Evolutionary conservation across 1,140 invertebrate species (phyloP).

Genomic region (Papilio aristodemus): DNA sequence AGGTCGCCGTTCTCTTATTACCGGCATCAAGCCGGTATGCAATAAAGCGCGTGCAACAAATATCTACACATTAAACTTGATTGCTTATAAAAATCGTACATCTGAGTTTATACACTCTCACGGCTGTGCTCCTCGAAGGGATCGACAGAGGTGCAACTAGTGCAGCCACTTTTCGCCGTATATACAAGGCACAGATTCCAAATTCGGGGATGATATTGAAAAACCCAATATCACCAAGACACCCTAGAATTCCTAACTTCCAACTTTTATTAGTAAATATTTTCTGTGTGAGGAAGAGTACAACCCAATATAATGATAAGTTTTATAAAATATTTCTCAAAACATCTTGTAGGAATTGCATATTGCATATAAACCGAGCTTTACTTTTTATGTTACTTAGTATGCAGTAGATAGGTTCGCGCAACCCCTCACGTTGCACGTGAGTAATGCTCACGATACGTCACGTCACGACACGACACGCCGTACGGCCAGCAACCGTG

Average conservation of each 20-base stretch:
- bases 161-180: too few relatives aligned
- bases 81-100: conserved; percentile 10
- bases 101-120: not conserved
- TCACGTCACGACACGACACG: not conserved
- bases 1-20: conserved; percentile 15
- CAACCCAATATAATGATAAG: too few relatives aligned
- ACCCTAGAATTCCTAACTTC: too few relatives aligned
- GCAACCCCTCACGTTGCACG: not conserved
- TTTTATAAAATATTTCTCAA: not conserved
- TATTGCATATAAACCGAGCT: not conserved
- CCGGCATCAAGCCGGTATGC: conserved; percentile 5
- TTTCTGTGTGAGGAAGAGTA: too few relatives aligned
- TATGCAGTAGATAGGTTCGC: not conserved
- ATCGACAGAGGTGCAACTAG: too few relatives aligned
- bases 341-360: not conserved
- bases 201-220: too few relatives aligned
- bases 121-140: not conserved
- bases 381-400: not conserved
- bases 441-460: conserved; percentile 8
- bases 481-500: not conserved
- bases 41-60: conserved; percentile 10
- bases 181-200: too few relatives aligned
- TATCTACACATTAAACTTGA: conserved; percentile 18
- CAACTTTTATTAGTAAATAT: too few relatives aligned
- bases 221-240: too few relatives aligned